Conservation (phyloP, 2,888 invertebrate genomes). For the Empis stercorea region DNA sequence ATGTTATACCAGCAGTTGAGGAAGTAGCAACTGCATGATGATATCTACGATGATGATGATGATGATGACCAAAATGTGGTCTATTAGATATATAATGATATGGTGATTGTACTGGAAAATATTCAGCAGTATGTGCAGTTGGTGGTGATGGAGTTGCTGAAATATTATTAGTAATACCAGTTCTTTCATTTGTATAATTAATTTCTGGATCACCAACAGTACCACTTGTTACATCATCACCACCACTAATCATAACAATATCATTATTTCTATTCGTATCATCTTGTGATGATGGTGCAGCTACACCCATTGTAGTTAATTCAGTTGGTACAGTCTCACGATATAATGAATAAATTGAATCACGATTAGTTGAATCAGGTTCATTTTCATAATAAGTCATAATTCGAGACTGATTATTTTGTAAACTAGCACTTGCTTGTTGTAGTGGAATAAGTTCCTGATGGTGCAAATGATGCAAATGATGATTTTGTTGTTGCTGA, state of each 20-base stretch:
- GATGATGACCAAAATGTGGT: background rate
- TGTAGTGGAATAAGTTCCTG: background rate
- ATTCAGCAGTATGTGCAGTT: constrained; percentile 15
- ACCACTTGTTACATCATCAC: background rate
- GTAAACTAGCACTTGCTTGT: background rate
- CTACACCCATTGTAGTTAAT: background rate
- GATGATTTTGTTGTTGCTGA: background rate
- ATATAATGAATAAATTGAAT: background rate
- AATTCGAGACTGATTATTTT: background rate
- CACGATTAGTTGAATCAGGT: too few relatives aligned
- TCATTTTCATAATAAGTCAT: constrained; percentile 1
- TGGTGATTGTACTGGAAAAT: constrained; percentile 8
- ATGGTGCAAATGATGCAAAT: background rate
- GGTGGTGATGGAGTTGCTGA: constrained; percentile 20
- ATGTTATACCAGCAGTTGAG: constrained; percentile 11
- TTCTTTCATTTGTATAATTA: too few relatives aligned
- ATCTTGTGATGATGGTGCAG: background rate
- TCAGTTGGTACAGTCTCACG: background rate
- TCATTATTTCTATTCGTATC: too few relatives aligned
- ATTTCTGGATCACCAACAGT: background rate
- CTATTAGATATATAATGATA: background rate
- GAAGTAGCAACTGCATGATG: constrained; percentile 11
- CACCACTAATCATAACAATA: background rate
- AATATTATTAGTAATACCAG: background rate
- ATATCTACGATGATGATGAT: background rate